These are phyloP conservation scores for Blastomussa wellsi DNA, from an alignment of 92 coral and sea anemone species.

Conservation along the genomic window DNA sequence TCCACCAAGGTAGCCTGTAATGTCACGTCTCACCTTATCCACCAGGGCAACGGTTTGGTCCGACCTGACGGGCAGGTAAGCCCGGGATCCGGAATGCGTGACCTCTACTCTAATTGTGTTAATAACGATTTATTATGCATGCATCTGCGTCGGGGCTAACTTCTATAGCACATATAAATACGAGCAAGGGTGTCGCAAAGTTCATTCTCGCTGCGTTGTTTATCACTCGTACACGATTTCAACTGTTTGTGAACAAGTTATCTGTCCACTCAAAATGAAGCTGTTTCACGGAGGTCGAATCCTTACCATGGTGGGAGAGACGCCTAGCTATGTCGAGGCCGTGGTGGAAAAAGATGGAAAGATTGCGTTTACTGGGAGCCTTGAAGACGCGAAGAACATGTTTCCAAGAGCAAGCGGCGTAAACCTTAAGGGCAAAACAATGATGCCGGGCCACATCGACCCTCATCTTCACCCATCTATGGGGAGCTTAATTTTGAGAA, in stretches of 20 bases:
- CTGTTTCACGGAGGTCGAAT: conserved; percentile 43
- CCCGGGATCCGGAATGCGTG: too few species aligned
- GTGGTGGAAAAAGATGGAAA: conserved; percentile 57
- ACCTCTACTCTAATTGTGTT: too few species aligned
- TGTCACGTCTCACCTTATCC: too few species aligned
- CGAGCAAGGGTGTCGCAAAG: too few species aligned
- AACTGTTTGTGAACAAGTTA: not conserved
- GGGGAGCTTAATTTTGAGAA: conserved; percentile 48
- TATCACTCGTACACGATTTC: too few species aligned
- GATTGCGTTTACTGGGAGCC: conserved; percentile 46
- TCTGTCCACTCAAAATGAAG: not conserved
- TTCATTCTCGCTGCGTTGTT: too few species aligned
- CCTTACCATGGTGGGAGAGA: conserved; percentile 59
- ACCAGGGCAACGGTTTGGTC: too few species aligned
- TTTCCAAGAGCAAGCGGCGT: conserved; percentile 12
- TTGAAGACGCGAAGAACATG: conserved; percentile 9
- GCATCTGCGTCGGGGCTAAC: too few species aligned
- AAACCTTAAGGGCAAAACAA: conserved; percentile 32
- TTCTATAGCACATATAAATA: too few species aligned
- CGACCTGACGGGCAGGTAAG: too few species aligned
- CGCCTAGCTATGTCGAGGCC: conserved; percentile 41
- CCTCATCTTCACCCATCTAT: conserved; percentile 66
- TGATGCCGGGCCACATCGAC: conserved; percentile 69
- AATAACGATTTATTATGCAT: too few species aligned
- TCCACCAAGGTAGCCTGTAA: too few species aligned